Evolutionary conservation across 2,888 invertebrate species (phyloP).

Genomic region (Coelinius sp.): DNA sequence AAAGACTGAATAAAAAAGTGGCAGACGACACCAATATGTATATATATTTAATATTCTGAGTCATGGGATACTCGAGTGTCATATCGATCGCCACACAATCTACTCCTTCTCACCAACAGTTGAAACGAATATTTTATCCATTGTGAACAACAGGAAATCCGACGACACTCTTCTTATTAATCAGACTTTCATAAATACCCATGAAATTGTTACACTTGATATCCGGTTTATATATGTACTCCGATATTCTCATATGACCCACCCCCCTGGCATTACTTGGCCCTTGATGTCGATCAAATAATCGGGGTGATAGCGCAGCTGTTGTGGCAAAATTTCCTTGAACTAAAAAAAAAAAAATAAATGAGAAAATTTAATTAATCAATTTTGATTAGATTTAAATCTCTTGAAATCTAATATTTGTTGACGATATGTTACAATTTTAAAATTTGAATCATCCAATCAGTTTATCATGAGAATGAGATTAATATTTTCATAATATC

Average conservation of each 20-base stretch:
- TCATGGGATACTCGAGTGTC: conserved; percentile 17
- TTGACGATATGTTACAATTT: too few relatives aligned
- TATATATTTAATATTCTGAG: conserved; percentile 13
- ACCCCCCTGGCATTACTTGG: too few relatives aligned
- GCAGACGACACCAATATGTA: not conserved
- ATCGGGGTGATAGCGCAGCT: not conserved
- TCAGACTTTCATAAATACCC: not conserved
- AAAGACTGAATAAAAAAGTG: not conserved
- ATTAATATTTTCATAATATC: not conserved
- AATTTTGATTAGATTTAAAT: not conserved
- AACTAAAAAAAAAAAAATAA: not conserved
- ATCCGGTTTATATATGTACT: conserved; percentile 5
- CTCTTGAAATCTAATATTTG: too few relatives aligned
- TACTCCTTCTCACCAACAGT: not conserved
- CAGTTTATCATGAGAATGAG: not conserved
- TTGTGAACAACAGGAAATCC: conserved; percentile 57
- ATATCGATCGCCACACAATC: conserved; percentile 1
- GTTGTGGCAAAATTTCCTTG: not conserved
- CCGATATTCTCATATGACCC: too few relatives aligned
- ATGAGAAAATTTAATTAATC: not conserved
- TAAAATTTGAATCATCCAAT: too few relatives aligned
- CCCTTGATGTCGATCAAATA: too few relatives aligned
- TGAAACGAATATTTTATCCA: conserved; percentile 6
- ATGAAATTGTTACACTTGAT: conserved; percentile 16
- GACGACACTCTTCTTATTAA: conserved; percentile 51